Conservation (phyloP, 1,140 invertebrate genomes). For the Caenorhabditis inopinata region DNA sequence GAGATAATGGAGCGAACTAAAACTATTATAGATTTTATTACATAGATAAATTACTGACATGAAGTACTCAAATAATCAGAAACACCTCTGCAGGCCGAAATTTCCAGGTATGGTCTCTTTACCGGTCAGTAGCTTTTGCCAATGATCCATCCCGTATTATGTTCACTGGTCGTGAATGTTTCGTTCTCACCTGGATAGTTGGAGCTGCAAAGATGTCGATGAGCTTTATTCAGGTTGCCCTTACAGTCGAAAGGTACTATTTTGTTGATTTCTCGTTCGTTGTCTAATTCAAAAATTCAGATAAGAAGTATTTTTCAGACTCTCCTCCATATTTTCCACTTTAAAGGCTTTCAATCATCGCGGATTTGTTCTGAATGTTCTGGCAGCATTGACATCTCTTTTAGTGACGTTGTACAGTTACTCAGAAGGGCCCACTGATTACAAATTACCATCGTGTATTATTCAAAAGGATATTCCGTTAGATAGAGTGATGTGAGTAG, state of each 20-base stretch:
- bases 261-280: not conserved
- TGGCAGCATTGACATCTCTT: not conserved
- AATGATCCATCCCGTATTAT: not conserved
- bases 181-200: not conserved
- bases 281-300: no score
- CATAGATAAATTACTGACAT: no score
- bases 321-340: not conserved
- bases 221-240: not conserved
- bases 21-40: no score
- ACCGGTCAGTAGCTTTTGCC: not conserved
- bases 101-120: not conserved
- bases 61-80: no score
- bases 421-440: not conserved
- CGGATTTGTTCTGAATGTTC: not conserved
- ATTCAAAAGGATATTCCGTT: slow-evolving; percentile 19
- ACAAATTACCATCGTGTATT: not conserved
- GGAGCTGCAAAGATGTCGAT: not conserved
- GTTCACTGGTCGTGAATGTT: not conserved
- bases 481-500: not conserved
- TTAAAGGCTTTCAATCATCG: not conserved
- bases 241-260: not conserved
- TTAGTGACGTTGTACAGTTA: not conserved
- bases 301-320: no score
- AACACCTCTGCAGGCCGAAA: no score
- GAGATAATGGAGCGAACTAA: no score